Base-by-base conservation (phyloP, 2,797 vertebrate genomes). In the Microcaecilia unicolor region DNA sequence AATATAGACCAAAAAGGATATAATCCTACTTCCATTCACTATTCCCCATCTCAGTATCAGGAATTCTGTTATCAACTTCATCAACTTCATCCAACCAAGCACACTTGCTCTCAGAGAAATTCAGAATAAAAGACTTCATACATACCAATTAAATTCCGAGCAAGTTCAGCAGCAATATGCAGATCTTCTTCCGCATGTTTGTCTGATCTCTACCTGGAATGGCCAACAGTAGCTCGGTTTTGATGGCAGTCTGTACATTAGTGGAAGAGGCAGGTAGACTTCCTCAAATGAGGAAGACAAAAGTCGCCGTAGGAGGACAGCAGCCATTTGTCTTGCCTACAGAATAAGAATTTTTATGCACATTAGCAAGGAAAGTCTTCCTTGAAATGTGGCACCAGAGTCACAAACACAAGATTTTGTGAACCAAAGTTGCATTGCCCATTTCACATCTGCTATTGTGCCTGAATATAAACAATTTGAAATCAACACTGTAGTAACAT, bases 261-360 rank as follows among this genome's bases (percentile, higher is more conserved):
- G 46, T 3, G 91, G 81, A 53, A 99, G 84, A 29, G 84, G 53
- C 5, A 93, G 93, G 58, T 97, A 98, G 44, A 97, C 83, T 70
- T 98, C 96, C 63, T 98, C 96, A 36, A 98, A 99, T 6, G 94
- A 86, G 5, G 95, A 92, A 2, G 96, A 99, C 61, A 99, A 65
- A 31, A 99, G 84, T 31, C 94, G 84, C 30, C 96, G 86, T 18
- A 98, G 72, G 34, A 99, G 79, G 41, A 99, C 94, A 0, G 95
- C 95, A 2, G 95, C 93, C 96, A 99, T 98, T 72, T 98, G 94
- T 72, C 86, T 86, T 54, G 90, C 89, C 96, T 99, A 60, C 37
- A 35, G 48, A 48, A 18, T 43, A 48, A 51, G 15, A n/a, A n/a
- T 44, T 5, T 49, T 4, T 24, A 27, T 1, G 22, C 6, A 29